Evolutionary conservation across 2,113 vertebrate genomes (phyloP), one percentile per base, ranked within the genome.

Genomic region (Gambusia affinis): DNA sequence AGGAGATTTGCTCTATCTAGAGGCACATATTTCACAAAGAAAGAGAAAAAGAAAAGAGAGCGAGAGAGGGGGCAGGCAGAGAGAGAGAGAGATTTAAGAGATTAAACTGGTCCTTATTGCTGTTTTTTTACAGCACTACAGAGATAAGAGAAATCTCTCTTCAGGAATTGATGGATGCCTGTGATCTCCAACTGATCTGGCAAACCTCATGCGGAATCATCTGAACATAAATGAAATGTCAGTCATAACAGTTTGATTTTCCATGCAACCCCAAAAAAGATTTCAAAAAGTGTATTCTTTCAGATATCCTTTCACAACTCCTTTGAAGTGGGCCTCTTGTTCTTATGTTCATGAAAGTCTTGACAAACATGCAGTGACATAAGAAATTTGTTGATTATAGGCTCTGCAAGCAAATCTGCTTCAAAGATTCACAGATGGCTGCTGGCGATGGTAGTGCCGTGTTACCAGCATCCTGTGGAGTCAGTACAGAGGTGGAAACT

Each of bases 361-460:
- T 62, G 51, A 73, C 65, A 76, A 47, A 82, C 70, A 67, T 69
- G 66, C 60, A 69, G 78, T 19, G 81, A 75, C 47, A 81, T 37
- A 67, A 70, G 67, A 37, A 54, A 42, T 72, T 73, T 71, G 54
- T 57, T 79, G 79, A 75, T 76, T 51, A 33, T 33, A 54, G 51
- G 28, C 31, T 75, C 73, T 76, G 72, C 70, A 78, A 67, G 30
- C 47, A 33, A n/a, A 24, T 68, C 63, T 63, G 33, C 33, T 65
- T 64, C 70, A 54, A 57, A 33, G 15, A 81, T 57, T 57, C 85
- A 80, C 85, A 89, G 85, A 87, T 87, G 83, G 86, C 63, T 51
- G 17, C 64, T 67, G 70, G 60, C 12, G 31, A 39, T 70, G 57
- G 35, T 51, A 33, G 35, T 75, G 73, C 65, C 57, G 62, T 65